These are phyloP conservation scores for Chirona hameri DNA, from an alignment of 2,888 invertebrate genomes.

Conservation along the genomic window DNA sequence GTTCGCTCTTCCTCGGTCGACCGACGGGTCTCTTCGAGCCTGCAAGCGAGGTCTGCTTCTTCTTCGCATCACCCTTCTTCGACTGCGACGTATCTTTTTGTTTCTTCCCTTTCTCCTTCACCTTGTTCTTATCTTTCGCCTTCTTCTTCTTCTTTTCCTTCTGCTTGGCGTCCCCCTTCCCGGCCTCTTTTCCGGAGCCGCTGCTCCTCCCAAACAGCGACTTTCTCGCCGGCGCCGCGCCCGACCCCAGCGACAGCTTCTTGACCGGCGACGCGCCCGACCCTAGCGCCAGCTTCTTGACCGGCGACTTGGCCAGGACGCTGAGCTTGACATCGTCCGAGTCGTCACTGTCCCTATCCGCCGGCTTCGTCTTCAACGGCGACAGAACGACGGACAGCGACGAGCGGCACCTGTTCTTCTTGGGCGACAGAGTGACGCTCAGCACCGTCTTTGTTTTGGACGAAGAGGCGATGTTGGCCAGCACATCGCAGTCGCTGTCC, in stretches of 20 bases:
- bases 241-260: constrained; percentile 67
- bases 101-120: background rate
- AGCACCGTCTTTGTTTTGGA: constrained; percentile 13
- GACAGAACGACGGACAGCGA: background rate
- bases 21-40: constrained; percentile 28
- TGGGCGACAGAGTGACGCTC: background rate
- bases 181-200: constrained; percentile 12
- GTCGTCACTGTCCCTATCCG: constrained; percentile 38
- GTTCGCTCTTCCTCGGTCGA: background rate
- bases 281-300: constrained; percentile 78
- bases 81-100: background rate
- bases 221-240: constrained; percentile 69
- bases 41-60: constrained; percentile 29
- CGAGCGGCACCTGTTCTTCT: background rate
- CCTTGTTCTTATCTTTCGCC: background rate
- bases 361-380: background rate
- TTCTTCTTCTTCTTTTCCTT: constrained; percentile 24
- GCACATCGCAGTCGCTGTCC: constrained; percentile 1
- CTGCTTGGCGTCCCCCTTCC: constrained; percentile 9
- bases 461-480: constrained; percentile 22
- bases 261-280: constrained; percentile 76
- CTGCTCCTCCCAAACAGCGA: constrained; percentile 31
- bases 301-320: constrained; percentile 80
- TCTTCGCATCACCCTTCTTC: background rate
- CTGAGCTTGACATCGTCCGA: constrained; percentile 67